Conservation (phyloP, 2,113 vertebrate species). For the Chinchilla lanigera region DNA sequence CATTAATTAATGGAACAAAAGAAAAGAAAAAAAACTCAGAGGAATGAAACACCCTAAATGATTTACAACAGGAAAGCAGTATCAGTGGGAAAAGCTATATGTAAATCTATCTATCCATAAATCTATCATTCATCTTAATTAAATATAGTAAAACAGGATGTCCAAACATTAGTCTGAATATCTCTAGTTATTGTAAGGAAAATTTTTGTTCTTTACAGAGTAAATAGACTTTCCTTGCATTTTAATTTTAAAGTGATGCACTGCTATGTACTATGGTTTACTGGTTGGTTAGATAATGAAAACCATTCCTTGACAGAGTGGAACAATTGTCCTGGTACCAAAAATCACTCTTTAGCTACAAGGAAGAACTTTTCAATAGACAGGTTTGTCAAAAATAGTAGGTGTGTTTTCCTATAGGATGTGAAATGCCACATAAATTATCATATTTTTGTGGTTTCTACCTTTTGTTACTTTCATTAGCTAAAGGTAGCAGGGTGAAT, state of each 20-base stretch:
- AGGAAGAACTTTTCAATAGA: constrained; percentile 26
- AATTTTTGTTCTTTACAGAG: not conserved
- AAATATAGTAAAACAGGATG: not conserved
- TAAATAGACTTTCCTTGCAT: not conserved
- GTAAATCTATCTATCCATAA: not conserved
- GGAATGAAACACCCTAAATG: not conserved
- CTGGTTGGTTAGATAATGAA: constrained; percentile 8
- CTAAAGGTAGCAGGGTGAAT: not conserved
- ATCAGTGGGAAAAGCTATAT: not conserved
- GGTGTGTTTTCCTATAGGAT: not conserved
- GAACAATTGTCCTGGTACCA: not conserved
- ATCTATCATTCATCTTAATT: not conserved
- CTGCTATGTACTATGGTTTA: not conserved
- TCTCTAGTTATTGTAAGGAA: not conserved
- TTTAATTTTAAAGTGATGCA: constrained; percentile 8
- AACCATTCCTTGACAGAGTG: not conserved
- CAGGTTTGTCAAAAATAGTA: not conserved
- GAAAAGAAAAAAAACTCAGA: not conserved
- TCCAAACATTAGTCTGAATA: not conserved
- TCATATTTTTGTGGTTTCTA: not conserved
- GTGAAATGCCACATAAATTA: not conserved
- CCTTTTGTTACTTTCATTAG: constrained; percentile 1
- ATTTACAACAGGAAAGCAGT: constrained; percentile 29
- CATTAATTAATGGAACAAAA: not conserved
- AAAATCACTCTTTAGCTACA: not conserved